Base-by-base conservation (phyloP, 2,888 invertebrate species). In the Embidobia sp. region DNA sequence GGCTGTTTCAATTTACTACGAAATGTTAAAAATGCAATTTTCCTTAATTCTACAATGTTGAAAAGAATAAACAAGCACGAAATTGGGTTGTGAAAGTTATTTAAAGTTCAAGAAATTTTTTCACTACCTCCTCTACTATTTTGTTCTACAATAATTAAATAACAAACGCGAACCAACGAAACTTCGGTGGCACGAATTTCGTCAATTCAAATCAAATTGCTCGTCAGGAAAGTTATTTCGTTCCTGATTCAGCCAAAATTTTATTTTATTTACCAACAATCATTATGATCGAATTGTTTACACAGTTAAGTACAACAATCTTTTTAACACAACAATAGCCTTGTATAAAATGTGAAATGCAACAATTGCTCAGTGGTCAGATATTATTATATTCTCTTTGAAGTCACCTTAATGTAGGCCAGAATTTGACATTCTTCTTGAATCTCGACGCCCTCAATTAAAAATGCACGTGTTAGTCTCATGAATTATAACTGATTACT, bases 341-440 rank as follows among this genome's bases (percentile, higher is more conserved):
- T 10, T 16, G 53, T 40, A 42, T n/a, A 10, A 27, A 33, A 48
- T 37, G 63, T 55, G 33, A 53, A 55, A 55, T 46, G 37, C 3
- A 4, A 33, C 49, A 16, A 46, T 72, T 63, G 48, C 31, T 64
- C 55, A 73, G 57, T 64, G 33, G 13, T 19, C 49, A 49, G 46
- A n/a, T n/a, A n/a, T n/a, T n/a, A 4, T 66, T 73, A 59, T 66
- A 73, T 73, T 64, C 73, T 51, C 35, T 74, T 66, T 74, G 74
- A 66, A 51, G 66, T 74, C 46, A 37, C 46, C 59, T 66, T 53
- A 59, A 74, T 66, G 51, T 74, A 46, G 74, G 74, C 66, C 74
- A 66, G 59, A 66, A 74, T 74, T 74, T 74, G 74, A 74, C 74
- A 74, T 74, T 74, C 74, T 74, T 74, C 59, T 42, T 66, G 59